Evolutionary conservation across 2,113 vertebrate genomes (phyloP).

Genomic region (Cricetomys ansorgei): DNA sequence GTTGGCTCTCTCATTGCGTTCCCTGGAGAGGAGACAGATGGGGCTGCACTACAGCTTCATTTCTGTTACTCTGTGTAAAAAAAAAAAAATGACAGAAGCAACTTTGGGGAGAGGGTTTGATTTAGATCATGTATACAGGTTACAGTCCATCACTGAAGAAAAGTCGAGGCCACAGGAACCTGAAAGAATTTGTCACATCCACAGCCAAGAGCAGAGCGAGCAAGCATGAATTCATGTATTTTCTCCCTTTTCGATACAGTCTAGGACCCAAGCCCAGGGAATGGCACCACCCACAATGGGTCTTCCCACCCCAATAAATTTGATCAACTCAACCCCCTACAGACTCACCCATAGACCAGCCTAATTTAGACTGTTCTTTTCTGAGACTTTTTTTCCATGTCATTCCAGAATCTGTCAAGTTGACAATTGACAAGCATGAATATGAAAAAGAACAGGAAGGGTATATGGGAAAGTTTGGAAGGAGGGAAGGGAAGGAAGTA

Average conservation of each 20-base stretch:
- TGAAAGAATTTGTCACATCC: background rate
- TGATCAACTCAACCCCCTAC: background rate
- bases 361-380: background rate
- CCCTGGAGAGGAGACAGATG: background rate
- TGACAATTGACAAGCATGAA: background rate
- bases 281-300: background rate
- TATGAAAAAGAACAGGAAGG: background rate
- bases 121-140: background rate
- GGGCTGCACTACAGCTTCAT: background rate
- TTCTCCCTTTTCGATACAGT: background rate
- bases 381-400: background rate
- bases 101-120: background rate
- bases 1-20: too few relatives aligned
- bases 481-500: background rate
- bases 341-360: background rate
- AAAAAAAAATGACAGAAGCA: background rate
- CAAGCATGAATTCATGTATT: too few relatives aligned
- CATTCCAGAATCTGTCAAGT: background rate
- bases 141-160: too few relatives aligned
- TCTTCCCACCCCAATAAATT: background rate
- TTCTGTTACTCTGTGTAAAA: background rate
- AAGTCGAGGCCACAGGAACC: background rate
- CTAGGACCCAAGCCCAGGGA: background rate
- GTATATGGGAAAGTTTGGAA: background rate
- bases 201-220: background rate